Conservation (phyloP, 2,888 invertebrate genomes). For the Eupithecia subumbrata region DNA sequence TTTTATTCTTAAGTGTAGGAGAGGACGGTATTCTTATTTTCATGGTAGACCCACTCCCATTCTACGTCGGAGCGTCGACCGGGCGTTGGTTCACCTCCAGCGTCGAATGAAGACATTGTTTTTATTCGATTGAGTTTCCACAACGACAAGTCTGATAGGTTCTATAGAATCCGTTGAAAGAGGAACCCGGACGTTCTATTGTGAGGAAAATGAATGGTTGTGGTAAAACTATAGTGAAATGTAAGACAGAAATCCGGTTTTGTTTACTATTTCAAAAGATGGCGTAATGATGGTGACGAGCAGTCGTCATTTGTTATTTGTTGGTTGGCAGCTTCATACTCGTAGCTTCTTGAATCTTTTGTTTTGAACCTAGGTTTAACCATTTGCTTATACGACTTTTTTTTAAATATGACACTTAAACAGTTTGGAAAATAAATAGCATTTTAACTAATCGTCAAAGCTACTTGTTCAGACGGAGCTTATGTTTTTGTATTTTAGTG, state of each 20-base stretch:
- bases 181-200: conserved; percentile 8
- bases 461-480: background rate
- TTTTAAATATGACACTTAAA: background rate
- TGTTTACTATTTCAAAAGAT: conserved; percentile 29
- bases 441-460: background rate
- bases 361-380: background rate
- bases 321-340: background rate
- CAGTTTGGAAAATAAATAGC: background rate
- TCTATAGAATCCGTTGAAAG: conserved; percentile 19
- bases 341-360: background rate
- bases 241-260: conserved; percentile 21
- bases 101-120: conserved; percentile 44
- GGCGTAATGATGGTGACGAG: conserved; percentile 14
- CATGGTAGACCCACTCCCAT: conserved; percentile 38
- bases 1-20: background rate
- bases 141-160: conserved; percentile 28
- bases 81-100: conserved; percentile 43
- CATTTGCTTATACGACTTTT: background rate
- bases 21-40: background rate
- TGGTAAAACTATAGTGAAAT: conserved; percentile 32
- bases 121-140: conserved; percentile 42
- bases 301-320: background rate
- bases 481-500: too few species aligned
- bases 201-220: conserved; percentile 24
- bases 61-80: conserved; percentile 42